Percentiles rank a stretch among this genome's conserved stretches.
Conservation (phyloP, 2,113 vertebrate species). For the Baryphthengus martii region DNA sequence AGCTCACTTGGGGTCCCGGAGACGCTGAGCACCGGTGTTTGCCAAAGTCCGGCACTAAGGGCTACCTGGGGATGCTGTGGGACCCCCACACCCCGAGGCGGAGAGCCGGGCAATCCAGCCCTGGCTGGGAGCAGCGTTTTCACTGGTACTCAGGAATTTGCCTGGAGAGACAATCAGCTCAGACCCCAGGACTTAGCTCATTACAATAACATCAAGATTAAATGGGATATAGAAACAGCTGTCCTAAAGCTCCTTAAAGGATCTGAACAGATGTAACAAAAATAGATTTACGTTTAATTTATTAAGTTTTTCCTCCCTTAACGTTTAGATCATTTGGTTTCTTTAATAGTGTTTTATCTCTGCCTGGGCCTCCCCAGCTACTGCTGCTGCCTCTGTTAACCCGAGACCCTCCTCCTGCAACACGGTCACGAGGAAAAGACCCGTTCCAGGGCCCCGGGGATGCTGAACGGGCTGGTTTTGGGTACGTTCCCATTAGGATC, state of each 20-base stretch:
- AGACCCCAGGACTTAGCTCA: slow-evolving; percentile 35
- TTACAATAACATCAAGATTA: slow-evolving; percentile 66
- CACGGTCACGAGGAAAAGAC: neutral
- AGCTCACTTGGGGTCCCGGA: rapidly evolving
- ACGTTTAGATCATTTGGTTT: neutral
- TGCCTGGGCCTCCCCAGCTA: neutral
- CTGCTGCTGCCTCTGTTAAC: neutral
- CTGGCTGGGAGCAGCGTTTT: neutral
- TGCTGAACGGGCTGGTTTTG: neutral
- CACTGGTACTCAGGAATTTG: neutral
- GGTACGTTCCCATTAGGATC: neutral
- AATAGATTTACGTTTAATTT: slow-evolving; percentile 67
- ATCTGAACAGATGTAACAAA: slow-evolving; percentile 63
- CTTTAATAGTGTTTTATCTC: slow-evolving; percentile 10
- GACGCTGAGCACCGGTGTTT: neutral
- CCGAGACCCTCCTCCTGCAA: neutral
- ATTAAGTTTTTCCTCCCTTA: slow-evolving; percentile 53
- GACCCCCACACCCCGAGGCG: rapidly evolving
- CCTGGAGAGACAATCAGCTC: slow-evolving; percentile 40
- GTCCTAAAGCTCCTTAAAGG: slow-evolving; percentile 67
- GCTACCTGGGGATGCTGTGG: rapidly evolving
- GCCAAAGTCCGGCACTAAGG: rapidly evolving
- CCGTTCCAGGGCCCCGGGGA: neutral
- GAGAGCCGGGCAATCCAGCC: neutral
- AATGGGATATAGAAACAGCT: slow-evolving; percentile 63